These are phyloP conservation scores for Amphipoea lucens DNA, from an alignment of 2,888 invertebrate species.

Conservation along the genomic window DNA sequence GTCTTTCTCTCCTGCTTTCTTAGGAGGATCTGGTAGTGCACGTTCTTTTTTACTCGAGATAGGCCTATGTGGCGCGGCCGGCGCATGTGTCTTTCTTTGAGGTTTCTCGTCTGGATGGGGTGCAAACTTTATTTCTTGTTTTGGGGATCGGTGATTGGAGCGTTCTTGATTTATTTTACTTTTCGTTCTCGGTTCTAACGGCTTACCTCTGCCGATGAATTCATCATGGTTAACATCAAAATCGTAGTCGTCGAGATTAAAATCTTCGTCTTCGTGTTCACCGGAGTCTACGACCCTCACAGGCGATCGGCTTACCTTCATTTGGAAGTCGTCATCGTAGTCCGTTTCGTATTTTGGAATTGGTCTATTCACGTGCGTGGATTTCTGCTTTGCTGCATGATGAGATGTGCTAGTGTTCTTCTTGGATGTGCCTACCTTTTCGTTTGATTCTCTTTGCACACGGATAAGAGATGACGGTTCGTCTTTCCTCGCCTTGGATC, in stretches of 20 bases:
- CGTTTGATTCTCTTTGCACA: slow-evolving; percentile 62
- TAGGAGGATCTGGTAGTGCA: slow-evolving; percentile 48
- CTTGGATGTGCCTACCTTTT: slow-evolving; percentile 44
- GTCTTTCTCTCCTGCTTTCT: slow-evolving; percentile 69
- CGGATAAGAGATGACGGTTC: slow-evolving; percentile 39
- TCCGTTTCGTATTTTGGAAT: slow-evolving; percentile 82
- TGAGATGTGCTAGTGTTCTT: slow-evolving; percentile 41
- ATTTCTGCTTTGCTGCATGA: slow-evolving; percentile 50
- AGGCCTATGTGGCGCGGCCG: slow-evolving; percentile 28
- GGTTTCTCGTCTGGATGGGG: slow-evolving; percentile 60
- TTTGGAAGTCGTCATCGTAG: slow-evolving; percentile 81
- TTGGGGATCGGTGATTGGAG: slow-evolving; percentile 10
- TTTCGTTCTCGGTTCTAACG: slow-evolving; percentile 77
- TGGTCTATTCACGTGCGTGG: slow-evolving; percentile 79
- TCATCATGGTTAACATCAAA: slow-evolving; percentile 86
- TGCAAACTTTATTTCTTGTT: slow-evolving; percentile 30
- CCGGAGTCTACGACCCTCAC: slow-evolving; percentile 73
- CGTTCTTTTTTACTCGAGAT: slow-evolving; percentile 65
- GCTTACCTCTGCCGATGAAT: slow-evolving; percentile 79
- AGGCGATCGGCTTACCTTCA: slow-evolving; percentile 69
- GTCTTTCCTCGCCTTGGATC: slow-evolving; percentile 27
- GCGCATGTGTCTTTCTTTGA: slow-evolving; percentile 60
- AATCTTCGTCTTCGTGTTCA: slow-evolving; percentile 86
- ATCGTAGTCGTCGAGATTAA: slow-evolving; percentile 84
- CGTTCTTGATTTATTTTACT: slow-evolving; percentile 55